These are phyloP conservation scores for Hartigia nigra DNA, from an alignment of 2,888 invertebrate species.

Conservation along the genomic window DNA sequence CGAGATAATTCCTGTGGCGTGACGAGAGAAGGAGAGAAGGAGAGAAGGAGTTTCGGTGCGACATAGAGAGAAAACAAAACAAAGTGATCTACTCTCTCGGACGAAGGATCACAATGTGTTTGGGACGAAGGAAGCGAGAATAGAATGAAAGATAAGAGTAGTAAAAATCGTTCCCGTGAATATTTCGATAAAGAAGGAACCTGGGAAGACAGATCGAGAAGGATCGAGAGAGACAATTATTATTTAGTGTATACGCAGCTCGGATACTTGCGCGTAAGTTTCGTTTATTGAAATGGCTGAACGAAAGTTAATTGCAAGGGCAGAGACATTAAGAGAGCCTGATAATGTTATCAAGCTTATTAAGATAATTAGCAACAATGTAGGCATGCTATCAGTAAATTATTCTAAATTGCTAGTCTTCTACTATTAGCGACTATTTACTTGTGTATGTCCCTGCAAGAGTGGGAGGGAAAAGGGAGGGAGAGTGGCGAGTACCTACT, in stretches of 20 bases:
- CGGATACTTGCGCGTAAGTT: background rate
- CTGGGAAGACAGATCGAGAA: background rate
- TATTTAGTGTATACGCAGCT: too few relatives aligned
- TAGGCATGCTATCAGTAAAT: background rate
- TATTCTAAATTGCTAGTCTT: background rate
- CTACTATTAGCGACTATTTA: background rate
- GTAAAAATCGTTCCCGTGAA: background rate
- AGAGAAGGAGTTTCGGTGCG: too few relatives aligned
- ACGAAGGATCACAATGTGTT: background rate
- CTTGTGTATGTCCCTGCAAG: background rate
- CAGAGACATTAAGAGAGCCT: background rate
- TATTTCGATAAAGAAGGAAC: background rate
- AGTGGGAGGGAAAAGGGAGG: background rate
- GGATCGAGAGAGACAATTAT: background rate
- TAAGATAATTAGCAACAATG: background rate
- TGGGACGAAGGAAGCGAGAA: background rate
- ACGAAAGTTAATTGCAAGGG: background rate
- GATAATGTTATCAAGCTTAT: background rate
- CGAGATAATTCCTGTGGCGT: constrained; percentile 27
- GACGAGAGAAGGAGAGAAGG: background rate
- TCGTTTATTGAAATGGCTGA: background rate
- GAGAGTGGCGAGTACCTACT: background rate
- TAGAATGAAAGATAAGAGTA: background rate
- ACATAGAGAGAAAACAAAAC: background rate
- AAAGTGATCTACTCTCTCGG: background rate